Percentiles rank a stretch among this genome's conserved stretches.
These are phyloP conservation scores for Myrmophylax atrothorax DNA, from an alignment of 2,113 vertebrate species.

Conservation along the genomic window DNA sequence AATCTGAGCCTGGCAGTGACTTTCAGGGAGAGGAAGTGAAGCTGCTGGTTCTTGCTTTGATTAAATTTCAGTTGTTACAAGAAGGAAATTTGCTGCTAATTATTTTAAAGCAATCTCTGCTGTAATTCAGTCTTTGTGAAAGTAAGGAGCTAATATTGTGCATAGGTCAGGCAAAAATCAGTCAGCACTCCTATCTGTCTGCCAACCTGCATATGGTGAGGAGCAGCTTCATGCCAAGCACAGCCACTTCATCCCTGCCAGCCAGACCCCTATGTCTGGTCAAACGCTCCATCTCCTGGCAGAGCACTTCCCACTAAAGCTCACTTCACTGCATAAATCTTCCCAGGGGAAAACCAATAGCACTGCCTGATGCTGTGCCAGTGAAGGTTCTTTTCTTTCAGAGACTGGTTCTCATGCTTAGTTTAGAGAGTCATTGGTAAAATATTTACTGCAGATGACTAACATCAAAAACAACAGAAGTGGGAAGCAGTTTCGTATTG, in stretches of 20 bases:
- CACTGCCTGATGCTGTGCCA: rapidly evolving
- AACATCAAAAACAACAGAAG: not conserved
- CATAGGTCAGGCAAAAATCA: not conserved
- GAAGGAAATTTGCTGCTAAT: slow-evolving; percentile 23
- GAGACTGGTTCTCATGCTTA: not conserved
- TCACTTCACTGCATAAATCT: not conserved
- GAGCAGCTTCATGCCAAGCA: not conserved
- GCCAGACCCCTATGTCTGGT: not conserved
- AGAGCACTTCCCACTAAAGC: not conserved
- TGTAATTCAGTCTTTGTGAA: not conserved
- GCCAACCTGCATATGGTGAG: not conserved
- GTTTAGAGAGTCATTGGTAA: not conserved
- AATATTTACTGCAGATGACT: slow-evolving; percentile 3
- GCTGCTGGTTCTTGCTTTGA: not conserved
- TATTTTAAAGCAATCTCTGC: not conserved
- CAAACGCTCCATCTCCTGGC: not conserved
- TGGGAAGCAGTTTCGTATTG: not conserved
- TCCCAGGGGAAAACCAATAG: not conserved
- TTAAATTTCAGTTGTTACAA: slow-evolving; percentile 1
- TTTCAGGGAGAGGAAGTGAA: not conserved
- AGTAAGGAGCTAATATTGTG: not conserved
- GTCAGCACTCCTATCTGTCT: not conserved
- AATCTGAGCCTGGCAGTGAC: not conserved
- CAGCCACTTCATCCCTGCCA: not conserved
- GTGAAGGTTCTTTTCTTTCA: not conserved